Base-by-base conservation (phyloP, 2,888 invertebrate species). In the Calliopum simillimum region DNA sequence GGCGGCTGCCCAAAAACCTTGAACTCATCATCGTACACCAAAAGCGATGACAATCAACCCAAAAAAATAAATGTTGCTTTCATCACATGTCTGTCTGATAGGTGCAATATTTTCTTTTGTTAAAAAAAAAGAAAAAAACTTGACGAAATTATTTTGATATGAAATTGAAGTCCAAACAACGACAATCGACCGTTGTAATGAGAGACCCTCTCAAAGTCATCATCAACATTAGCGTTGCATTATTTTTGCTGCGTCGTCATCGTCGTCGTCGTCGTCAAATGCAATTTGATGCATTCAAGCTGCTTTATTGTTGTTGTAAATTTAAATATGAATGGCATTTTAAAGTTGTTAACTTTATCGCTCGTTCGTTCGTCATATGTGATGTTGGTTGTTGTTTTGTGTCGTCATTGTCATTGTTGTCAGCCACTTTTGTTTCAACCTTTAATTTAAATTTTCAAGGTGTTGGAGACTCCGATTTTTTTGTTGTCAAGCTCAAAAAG, bases 221-320 rank as follows among this genome's bases (percentile, higher is more conserved):
- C 44, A 44, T 19, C 65, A 49, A 16, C 63, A 33, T 25, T 25
- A 63, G n/a, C 23, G 58, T 41, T 51, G 51, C 49, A 61, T 70
- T 66, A 61, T 59, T 19, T n/a, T 44, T 33, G 55, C 47, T 49
- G 58, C 64, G n/a, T 62, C 16, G n/a, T 59, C n/a, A n/a, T 56
- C 13, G 51, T 43, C 53, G 65, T 69, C 46, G 62, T 62, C n/a
- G 51, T 43, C 53, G 65, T 69, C 69, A 69, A 69, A 69, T 69
- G 71, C 71, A 69, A 69, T 71, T 71, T 62, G 66, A 71, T 66
- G 69, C 71, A 65, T 65, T 71, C 62, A 46, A 46, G 19, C 16
- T 51, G 64, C 33, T 6, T n/a, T n/a, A n/a, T 33, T 33, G 33
- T 33, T 33, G 33, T 33, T 33, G 33, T 41, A 41, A 59, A 71